phyloP scores from a whole-genome alignment of 2,797 vertebrate genomes.

The Stomatorhinus walkeri region DNA sequence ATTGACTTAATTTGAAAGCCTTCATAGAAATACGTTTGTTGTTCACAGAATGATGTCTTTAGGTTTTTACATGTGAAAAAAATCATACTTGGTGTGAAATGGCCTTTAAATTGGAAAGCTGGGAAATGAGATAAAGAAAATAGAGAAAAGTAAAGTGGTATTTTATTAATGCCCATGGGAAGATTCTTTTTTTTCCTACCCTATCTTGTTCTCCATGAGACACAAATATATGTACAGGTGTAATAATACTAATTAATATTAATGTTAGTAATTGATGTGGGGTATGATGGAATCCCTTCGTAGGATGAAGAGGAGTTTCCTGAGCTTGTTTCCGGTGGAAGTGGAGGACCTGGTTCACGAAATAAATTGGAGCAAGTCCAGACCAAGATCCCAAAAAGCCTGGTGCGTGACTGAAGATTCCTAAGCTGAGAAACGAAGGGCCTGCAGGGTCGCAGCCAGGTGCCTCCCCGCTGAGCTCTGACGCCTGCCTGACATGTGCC shows the following conservation, averaged over 20 bases:
- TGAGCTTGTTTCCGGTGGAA: conserved; percentile 70
- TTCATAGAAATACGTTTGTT: background rate
- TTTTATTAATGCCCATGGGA: background rate
- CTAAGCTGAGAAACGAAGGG: background rate
- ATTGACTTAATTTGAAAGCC: background rate
- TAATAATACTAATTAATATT: background rate
- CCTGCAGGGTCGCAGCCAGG: background rate
- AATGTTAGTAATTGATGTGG: background rate
- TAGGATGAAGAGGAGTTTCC: conserved; percentile 91
- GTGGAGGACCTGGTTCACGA: conserved; percentile 60
- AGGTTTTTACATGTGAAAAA: background rate
- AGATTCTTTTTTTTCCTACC: background rate
- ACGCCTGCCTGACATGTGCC: conserved; percentile 6
- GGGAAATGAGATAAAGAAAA: background rate
- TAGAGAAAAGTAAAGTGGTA: background rate
- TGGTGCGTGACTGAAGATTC: conserved; percentile 55
- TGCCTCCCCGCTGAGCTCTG: background rate
- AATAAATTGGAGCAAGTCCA: conserved; percentile 71
- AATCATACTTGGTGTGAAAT: background rate
- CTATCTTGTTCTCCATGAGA: background rate
- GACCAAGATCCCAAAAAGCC: conserved; percentile 78
- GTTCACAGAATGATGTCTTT: background rate
- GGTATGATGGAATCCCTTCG: conserved; percentile 13
- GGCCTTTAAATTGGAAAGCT: background rate
- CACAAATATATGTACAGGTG: background rate